A percentile compares a stretch with the other conserved stretches of the same genome.
phyloP scores from a whole-genome alignment of 2,113 vertebrate genomes.

The Clupea harengus region DNA sequence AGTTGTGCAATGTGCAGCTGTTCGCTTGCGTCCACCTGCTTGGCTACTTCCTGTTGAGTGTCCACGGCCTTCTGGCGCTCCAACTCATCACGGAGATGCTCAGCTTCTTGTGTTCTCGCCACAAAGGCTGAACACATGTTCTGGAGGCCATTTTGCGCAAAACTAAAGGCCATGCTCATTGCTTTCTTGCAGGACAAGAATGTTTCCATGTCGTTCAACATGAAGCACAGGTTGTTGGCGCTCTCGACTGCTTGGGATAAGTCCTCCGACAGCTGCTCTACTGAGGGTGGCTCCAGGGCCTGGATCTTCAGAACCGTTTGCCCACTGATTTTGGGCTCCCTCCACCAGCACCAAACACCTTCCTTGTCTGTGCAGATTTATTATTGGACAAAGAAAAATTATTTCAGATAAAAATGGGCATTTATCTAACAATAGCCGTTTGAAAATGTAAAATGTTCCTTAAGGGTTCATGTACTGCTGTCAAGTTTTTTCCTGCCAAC shows the following conservation, averaged over 20 bases:
- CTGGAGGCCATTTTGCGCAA: conserved; percentile 18
- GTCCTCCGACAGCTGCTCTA: conserved; percentile 16
- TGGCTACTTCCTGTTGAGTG: not conserved
- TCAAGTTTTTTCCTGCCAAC: too few relatives aligned
- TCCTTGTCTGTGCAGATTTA: not conserved
- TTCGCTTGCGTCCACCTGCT: not conserved
- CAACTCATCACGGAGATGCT: not conserved
- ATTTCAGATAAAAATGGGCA: not conserved
- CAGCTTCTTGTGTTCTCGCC: not conserved
- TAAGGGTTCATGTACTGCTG: too few relatives aligned
- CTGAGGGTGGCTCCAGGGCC: conserved; percentile 18
- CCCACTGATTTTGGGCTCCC: not conserved
- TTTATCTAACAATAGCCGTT: too few relatives aligned
- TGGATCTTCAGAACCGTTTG: conserved; percentile 22
- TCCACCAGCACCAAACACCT: conserved; percentile 38
- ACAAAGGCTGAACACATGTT: conserved; percentile 28
- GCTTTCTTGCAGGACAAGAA: conserved; percentile 33
- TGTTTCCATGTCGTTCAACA: conserved; percentile 31
- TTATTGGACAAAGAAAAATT: not conserved
- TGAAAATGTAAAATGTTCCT: too few relatives aligned
- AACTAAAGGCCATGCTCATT: conserved; percentile 30
- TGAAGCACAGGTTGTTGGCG: conserved; percentile 25
- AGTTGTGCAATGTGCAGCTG: not conserved
- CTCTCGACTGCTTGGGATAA: not conserved
- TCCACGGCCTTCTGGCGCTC: not conserved